A percentile compares a stretch with the other conserved stretches of the same genome.
Conservation (phyloP, 2,888 invertebrate species). For the Caenorhabditis japonica region DNA sequence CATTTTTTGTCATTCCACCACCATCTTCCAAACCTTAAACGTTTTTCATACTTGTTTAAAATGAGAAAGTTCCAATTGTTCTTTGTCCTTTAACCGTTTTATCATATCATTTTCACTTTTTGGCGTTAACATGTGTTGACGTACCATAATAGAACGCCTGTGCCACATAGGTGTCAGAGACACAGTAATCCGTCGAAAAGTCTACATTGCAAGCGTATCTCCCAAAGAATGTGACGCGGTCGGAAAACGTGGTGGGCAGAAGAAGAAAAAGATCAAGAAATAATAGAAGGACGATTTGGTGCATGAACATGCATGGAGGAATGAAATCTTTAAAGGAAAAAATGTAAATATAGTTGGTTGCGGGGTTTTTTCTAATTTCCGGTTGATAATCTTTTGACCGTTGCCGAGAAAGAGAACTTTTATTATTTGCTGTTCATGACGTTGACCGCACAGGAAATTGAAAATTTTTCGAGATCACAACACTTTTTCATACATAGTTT, state of each 20-base stretch:
- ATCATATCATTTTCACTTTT: not conserved
- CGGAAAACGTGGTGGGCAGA: slow-evolving; percentile 5
- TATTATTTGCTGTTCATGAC: too few relatives aligned
- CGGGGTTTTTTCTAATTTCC: not conserved
- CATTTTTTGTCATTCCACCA: slow-evolving; percentile 43
- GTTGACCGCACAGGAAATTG: too few relatives aligned
- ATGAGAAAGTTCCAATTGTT: too few relatives aligned
- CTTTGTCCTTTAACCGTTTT: not conserved
- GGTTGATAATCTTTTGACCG: not conserved
- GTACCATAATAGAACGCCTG: slow-evolving; percentile 50
- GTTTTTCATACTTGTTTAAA: too few relatives aligned
- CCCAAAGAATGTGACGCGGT: slow-evolving; percentile 48
- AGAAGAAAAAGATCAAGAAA: not conserved
- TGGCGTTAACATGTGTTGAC: too few relatives aligned
- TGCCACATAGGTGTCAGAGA: slow-evolving; percentile 44
- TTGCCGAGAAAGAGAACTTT: too few relatives aligned
- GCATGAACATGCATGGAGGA: not conserved
- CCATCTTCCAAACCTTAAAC: slow-evolving; percentile 49
- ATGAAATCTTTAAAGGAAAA: not conserved
- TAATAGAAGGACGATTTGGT: not conserved
- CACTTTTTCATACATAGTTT: too few relatives aligned
- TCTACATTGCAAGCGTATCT: slow-evolving; percentile 55
- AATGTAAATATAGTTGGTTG: too few relatives aligned
- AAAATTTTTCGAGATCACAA: too few relatives aligned
- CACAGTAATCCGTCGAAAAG: slow-evolving; percentile 40